A percentile compares a stretch with the other conserved stretches of the same genome.
Conservation (phyloP, 2,888 invertebrate species). For the Aproaerema taeniolella region DNA sequence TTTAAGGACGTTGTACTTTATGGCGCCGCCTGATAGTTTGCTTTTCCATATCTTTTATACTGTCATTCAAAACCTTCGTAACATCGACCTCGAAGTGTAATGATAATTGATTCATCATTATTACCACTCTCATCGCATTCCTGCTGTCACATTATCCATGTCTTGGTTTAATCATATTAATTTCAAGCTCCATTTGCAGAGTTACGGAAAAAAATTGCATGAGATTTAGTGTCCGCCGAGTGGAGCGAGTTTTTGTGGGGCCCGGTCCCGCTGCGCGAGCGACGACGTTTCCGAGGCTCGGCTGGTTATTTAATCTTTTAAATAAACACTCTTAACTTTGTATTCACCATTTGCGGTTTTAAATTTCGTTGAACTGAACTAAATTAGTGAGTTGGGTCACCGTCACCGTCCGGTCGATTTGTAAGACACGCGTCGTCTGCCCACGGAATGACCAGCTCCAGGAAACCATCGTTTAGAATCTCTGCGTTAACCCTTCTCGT, state of each 20-base stretch:
- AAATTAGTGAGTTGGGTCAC: too few relatives aligned
- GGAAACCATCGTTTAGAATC: constrained; percentile 5
- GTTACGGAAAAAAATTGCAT: constrained; percentile 11
- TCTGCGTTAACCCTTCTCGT: neutral
- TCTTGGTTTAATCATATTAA: constrained; percentile 10
- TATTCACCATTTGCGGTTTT: too few relatives aligned
- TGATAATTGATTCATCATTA: constrained; percentile 8
- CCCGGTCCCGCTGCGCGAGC: constrained; percentile 1
- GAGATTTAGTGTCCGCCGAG: neutral
- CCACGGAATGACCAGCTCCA: too few relatives aligned
- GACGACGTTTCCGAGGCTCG: neutral
- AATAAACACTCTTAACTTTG: constrained; percentile 4
- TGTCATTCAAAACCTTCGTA: too few relatives aligned
- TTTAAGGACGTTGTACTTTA: neutral
- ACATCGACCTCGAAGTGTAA: too few relatives aligned
- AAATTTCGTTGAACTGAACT: neutral
- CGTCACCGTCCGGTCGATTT: too few relatives aligned
- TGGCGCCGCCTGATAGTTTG: neutral
- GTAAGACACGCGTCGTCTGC: too few relatives aligned
- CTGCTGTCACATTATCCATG: constrained; percentile 6
- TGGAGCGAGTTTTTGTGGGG: constrained; percentile 5
- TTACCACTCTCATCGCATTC: neutral
- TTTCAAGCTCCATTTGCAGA: constrained; percentile 9
- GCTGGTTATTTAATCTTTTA: constrained; percentile 4
- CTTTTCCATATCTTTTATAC: neutral